Evolutionary conservation across 2,797 vertebrate species (phyloP).

Genomic region (Cynopterus sphinx): DNA sequence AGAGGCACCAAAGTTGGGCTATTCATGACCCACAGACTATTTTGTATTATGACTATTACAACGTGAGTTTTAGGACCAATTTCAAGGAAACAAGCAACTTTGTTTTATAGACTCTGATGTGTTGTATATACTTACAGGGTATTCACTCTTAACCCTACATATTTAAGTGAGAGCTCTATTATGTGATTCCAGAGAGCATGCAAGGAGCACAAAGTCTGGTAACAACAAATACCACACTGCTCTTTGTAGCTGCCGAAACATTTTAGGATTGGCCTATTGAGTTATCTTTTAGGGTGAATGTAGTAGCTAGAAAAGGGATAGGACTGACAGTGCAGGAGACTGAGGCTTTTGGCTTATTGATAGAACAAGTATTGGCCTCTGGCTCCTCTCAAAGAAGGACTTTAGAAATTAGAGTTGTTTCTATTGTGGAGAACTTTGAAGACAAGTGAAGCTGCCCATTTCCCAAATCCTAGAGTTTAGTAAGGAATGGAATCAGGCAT

Average conservation of each 20-base stretch:
- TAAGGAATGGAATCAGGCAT: neutral
- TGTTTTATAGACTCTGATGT: conserved; percentile 41
- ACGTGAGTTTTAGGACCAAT: neutral
- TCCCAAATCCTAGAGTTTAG: neutral
- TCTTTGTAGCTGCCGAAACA: neutral
- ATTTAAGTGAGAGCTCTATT: conserved; percentile 47
- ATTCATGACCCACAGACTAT: neutral
- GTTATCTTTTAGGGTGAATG: neutral
- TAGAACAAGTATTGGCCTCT: neutral
- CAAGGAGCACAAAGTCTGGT: neutral
- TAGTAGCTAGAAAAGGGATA: neutral
- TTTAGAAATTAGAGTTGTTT: neutral
- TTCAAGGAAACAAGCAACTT: conserved; percentile 46
- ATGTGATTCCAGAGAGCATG: conserved; percentile 18
- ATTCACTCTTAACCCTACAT: conserved; percentile 29
- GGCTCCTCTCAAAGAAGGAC: neutral
- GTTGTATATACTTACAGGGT: neutral
- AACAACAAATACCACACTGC: neutral
- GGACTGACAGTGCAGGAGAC: neutral
- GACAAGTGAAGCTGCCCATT: neutral
- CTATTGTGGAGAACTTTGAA: neutral
- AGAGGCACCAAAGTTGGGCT: neutral
- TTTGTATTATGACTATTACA: neutral
- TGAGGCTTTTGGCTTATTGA: conserved; percentile 29
- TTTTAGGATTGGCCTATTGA: conserved; percentile 21